Conservation (phyloP, 2,888 invertebrate species). For the Artemia sp. region DNA sequence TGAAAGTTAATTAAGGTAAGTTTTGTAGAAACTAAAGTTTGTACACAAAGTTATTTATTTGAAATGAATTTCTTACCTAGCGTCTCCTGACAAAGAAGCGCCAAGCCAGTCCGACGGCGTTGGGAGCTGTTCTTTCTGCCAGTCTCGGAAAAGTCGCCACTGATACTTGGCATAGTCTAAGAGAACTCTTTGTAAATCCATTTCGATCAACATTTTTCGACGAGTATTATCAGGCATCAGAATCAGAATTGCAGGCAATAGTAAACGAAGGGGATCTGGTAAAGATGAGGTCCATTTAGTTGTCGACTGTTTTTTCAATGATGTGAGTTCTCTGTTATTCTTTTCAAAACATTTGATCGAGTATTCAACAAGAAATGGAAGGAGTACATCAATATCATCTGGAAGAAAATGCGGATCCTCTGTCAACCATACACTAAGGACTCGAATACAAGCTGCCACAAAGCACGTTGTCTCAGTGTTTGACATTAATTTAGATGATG, state of each 20-base stretch:
- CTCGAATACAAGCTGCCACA: conserved; percentile 65
- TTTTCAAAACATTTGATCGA: conserved; percentile 53
- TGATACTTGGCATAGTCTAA: conserved; percentile 28
- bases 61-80: background rate
- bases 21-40: too few relatives aligned
- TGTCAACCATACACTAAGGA: conserved; percentile 71
- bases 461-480: conserved; percentile 33
- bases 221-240: conserved; percentile 77
- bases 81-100: background rate
- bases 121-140: conserved; percentile 24
- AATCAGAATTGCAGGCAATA: conserved; percentile 77
- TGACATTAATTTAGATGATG: conserved; percentile 22
- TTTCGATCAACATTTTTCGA: conserved; percentile 54
- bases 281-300: conserved; percentile 26
- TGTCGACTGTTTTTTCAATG: background rate
- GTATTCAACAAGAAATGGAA: conserved; percentile 64
- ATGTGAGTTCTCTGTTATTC: conserved; percentile 21
- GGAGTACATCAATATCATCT: conserved; percentile 55
- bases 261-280: conserved; percentile 46
- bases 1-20: too few relatives aligned
- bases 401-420: conserved; percentile 78
- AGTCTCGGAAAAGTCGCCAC: conserved; percentile 26
- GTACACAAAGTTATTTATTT: too few relatives aligned
- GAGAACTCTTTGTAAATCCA: conserved; percentile 28
- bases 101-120: conserved; percentile 22